These are phyloP conservation scores for Pinna nobilis DNA, from an alignment of 1,140 invertebrate genomes.

Conservation along the genomic window DNA sequence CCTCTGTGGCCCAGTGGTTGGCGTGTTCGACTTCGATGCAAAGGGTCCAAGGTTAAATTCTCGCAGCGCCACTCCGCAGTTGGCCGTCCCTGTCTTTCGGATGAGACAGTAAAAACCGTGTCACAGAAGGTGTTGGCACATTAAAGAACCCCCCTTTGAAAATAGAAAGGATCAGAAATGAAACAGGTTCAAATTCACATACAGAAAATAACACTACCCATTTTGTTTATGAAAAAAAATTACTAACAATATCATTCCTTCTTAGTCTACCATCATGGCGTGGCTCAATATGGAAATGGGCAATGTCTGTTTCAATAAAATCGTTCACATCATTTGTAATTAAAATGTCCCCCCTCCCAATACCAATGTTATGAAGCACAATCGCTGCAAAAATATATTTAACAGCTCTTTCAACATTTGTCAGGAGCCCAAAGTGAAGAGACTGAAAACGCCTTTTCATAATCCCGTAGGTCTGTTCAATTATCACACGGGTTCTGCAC, in stretches of 20 bases:
- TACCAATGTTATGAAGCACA: slow-evolving; percentile 23
- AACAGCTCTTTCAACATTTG: background rate
- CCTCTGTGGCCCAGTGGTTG: too few relatives aligned
- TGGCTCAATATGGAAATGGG: background rate
- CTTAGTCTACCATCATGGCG: background rate
- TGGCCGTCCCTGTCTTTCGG: too few relatives aligned
- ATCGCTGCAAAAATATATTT: background rate
- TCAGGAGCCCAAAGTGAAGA: background rate
- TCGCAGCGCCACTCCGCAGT: too few relatives aligned
- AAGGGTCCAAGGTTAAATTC: too few relatives aligned
- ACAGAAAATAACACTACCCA: background rate
- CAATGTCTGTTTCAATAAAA: too few relatives aligned
- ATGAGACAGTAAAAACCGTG: too few relatives aligned
- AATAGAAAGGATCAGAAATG: background rate
- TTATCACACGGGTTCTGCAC: slow-evolving; percentile 7
- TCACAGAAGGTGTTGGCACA: too few relatives aligned
- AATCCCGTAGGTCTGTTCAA: slow-evolving; percentile 22
- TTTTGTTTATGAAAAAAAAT: background rate
- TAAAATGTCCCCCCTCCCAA: slow-evolving; percentile 7
- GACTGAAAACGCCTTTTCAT: slow-evolving; percentile 1
- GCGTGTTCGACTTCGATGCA: too few relatives aligned
- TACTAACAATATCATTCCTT: slow-evolving; percentile 4
- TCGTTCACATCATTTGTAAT: background rate
- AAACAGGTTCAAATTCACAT: background rate
- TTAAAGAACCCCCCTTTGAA: too few relatives aligned